Percentiles rank a stretch among this genome's conserved stretches.
phyloP scores from a whole-genome alignment of 2,113 vertebrate species.

The Tauraco erythrolophus region DNA sequence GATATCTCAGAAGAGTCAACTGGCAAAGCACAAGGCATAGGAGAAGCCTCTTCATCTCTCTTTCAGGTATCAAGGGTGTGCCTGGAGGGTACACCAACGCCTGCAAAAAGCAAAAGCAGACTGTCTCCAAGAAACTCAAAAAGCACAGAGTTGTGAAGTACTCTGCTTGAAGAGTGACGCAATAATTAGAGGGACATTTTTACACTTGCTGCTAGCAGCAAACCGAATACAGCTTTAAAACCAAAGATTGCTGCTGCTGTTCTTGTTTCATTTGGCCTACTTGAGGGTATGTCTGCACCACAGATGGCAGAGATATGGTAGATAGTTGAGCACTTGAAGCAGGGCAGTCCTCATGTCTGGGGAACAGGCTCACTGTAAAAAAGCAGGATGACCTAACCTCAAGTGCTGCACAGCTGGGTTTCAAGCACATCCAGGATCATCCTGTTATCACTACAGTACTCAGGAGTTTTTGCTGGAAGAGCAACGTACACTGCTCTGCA shows the following conservation, averaged over 20 bases:
- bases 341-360: not conserved
- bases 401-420: not conserved
- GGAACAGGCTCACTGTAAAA: not conserved
- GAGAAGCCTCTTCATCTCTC: not conserved
- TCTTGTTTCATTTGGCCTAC: not conserved
- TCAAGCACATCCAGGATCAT: not conserved
- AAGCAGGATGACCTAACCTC: not conserved
- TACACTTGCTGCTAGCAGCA: not conserved
- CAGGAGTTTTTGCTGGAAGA: not conserved
- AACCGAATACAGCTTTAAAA: not conserved
- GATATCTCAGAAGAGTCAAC: not conserved
- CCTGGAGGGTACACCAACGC: not conserved
- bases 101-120: not conserved
- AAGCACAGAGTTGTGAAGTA: not conserved
- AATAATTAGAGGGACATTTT: not conserved
- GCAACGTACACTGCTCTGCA: rapidly evolving
- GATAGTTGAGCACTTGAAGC: not conserved
- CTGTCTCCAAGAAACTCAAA: not conserved
- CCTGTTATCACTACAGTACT: rapidly evolving
- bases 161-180: not conserved
- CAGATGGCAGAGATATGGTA: rapidly evolving
- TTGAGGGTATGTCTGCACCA: not conserved
- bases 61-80: not conserved
- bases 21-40: not conserved
- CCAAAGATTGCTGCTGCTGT: not conserved